Conservation (phyloP, 2,113 vertebrate genomes). For the Capreolus pygargus region DNA sequence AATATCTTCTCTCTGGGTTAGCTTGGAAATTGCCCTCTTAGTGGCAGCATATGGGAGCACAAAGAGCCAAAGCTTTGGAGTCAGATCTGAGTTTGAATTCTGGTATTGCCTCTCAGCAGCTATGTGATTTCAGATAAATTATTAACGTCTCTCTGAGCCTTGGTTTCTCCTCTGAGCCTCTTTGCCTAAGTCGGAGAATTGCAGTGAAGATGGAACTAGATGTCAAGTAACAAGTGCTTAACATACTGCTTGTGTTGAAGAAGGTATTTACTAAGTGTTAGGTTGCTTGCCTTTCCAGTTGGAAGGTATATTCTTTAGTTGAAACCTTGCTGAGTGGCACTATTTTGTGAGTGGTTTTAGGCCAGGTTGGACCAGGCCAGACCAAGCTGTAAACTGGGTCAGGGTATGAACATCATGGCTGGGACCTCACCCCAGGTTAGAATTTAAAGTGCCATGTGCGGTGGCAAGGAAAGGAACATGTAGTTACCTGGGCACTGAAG, state of each 20-base stretch:
- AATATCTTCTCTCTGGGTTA: background rate
- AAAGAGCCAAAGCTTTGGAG: background rate
- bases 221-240: background rate
- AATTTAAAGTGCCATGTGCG: background rate
- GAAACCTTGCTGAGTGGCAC: background rate
- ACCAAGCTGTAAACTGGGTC: background rate
- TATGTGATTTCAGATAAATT: background rate
- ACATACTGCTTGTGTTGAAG: background rate
- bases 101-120: background rate
- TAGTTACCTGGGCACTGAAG: background rate
- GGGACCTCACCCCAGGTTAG: background rate
- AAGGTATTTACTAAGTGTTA: background rate
- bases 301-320: background rate
- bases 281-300: background rate
- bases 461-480: background rate
- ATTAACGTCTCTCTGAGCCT: background rate
- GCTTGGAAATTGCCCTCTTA: background rate
- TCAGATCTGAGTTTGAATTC: constrained; percentile 20
- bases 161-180: background rate
- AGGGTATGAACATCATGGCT: background rate
- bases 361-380: background rate
- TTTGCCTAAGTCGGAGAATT: background rate
- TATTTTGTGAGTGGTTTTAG: background rate
- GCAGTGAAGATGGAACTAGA: background rate
- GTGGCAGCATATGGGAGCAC: background rate